Evolutionary conservation across 2,113 vertebrate species (phyloP), one percentile per base, ranked within the genome.

Genomic region (Scophthalmus maximus): DNA sequence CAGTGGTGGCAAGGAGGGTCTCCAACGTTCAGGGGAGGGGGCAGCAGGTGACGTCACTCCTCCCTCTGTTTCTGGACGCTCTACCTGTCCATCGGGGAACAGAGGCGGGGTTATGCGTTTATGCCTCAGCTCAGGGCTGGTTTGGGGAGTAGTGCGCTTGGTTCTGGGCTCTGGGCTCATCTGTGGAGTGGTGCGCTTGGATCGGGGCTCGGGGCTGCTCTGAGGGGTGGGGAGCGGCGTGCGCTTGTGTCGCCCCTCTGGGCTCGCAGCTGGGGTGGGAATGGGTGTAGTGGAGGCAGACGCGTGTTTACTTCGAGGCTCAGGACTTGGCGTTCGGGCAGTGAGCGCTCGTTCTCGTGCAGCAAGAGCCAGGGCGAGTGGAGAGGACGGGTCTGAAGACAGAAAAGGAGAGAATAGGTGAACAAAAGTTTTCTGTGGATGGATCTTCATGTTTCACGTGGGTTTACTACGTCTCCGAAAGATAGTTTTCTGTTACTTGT

Each of bases 321-420:
- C 94, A 0, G 96, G 95, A 32, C 95, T 96, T 15, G 96, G 95
- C 5, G 94, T 95, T 70, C 98, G 96, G 4, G 95, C 94, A 0
- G 96, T 97, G 68, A 99, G 95, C 1, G 98, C 98, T 84, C 97
- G 94, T 84, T 99, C 97, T 62, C 98, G 93, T 73, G 98, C 98
- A 46, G 98, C 98, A 88, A 99, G 94, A 81, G 98, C 97, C 63
- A 99, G 95, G 56, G 98, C 98, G 78, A 99, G 94, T 14, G 98
- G 98, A 2, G 97, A 99, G 68, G 96, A 96, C 0, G 97, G 98
- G 82, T 99, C 97, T 92, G 67, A 57, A 27, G 57, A 64, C 1
- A 68, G 25, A 69, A 27, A 15, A 29, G 5, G 29, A 17, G 10
- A 46, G 15, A 3, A 25, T 25, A 46, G 44, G 17, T 36, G 8